These are phyloP conservation scores for Agrotis ipsilon DNA, from an alignment of 2,888 invertebrate species.

Conservation along the genomic window DNA sequence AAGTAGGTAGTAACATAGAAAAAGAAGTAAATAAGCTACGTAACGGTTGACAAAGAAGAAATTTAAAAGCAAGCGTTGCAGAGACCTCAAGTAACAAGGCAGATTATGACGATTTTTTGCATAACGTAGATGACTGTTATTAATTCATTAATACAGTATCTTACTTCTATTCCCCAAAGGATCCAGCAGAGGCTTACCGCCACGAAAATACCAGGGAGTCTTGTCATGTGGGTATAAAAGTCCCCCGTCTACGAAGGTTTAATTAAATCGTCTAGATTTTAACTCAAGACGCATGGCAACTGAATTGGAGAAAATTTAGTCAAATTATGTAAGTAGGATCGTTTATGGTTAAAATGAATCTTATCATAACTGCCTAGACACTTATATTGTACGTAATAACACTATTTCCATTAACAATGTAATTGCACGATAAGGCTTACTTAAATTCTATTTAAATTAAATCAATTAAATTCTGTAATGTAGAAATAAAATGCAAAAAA, in stretches of 20 bases:
- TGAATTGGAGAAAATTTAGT: background rate
- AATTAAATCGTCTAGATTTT: background rate
- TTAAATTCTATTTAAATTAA: no score
- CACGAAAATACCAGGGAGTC: no score
- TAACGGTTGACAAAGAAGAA: no score
- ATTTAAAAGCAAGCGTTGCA: no score
- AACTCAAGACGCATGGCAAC: background rate
- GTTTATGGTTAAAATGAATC: background rate
- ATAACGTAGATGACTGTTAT: background rate
- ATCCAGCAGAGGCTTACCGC: background rate
- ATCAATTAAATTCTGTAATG: no score
- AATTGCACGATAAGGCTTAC: slow-evolving; percentile 17
- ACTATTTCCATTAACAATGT: slow-evolving; percentile 11
- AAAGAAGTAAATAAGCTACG: no score
- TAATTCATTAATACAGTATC: background rate
- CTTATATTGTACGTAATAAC: background rate
- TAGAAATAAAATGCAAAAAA: no score
- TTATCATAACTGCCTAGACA: background rate
- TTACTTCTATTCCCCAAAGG: background rate
- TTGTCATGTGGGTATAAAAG: background rate
- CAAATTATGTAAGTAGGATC: no score
- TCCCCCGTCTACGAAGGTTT: background rate
- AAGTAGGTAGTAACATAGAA: no score
- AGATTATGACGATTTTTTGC: background rate
- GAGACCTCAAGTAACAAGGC: no score